Conservation (phyloP, 2,888 invertebrate species). For the Stegana nigrithorax region DNA sequence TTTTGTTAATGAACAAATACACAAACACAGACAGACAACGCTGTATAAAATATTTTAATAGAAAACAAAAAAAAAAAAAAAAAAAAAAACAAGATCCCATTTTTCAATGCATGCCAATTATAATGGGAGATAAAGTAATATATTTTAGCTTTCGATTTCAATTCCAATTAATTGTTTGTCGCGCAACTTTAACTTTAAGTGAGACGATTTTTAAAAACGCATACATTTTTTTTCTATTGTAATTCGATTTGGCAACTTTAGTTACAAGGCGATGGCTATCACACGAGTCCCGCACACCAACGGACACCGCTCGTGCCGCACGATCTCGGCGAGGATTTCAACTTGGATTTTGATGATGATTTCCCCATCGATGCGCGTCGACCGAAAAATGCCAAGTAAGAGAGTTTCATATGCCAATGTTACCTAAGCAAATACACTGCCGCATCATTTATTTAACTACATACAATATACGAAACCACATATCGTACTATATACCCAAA, state of each 20-base stretch:
- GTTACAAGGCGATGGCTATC: conserved; percentile 90
- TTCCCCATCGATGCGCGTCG: conserved; percentile 67
- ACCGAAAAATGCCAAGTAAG: conserved; percentile 94
- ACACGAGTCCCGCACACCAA: conserved; percentile 83
- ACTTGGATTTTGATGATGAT: conserved; percentile 71
- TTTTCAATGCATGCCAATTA: no score
- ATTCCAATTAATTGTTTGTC: conserved; percentile 64
- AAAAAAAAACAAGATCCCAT: no score
- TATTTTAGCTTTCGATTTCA: conserved; percentile 8
- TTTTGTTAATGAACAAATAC: conserved; percentile 9
- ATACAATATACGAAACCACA: no score
- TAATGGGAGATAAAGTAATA: neutral
- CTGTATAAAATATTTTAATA: neutral
- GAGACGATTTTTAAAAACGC: conserved; percentile 1
- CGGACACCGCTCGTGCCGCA: conserved; percentile 82
- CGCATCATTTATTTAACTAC: no score
- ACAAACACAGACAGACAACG: neutral
- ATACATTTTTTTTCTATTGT: conserved; percentile 10
- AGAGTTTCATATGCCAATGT: conserved; percentile 53
- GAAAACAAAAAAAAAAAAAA: neutral
- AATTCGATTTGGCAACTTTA: conserved; percentile 58
- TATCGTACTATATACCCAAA: no score
- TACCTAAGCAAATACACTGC: no score
- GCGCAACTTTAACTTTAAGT: neutral
- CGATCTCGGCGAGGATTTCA: conserved; percentile 77